Evolutionary conservation across 1,140 invertebrate species (phyloP), one percentile per base, ranked within the genome.

Genomic region (Tetranychus urticae): DNA sequence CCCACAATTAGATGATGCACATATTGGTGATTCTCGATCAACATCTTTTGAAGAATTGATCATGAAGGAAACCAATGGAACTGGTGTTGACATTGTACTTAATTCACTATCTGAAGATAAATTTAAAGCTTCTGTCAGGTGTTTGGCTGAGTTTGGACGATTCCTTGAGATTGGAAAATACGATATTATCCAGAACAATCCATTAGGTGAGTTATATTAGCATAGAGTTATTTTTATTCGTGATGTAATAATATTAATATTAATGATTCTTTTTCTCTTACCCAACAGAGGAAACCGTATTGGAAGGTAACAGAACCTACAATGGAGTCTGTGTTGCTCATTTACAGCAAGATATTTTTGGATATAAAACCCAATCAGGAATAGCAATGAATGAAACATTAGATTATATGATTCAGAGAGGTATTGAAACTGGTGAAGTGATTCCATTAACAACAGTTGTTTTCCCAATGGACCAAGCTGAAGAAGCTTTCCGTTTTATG

Each of bases 121-220:
- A 74, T 75, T 65, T 2, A 86, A 88, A 71, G 91, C 91, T 2
- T 90, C 88, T 61, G 75, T 97, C 8, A 79, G 89, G 61, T 91
- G 91, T 70, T 72, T 97, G 45, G 88, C 86, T 1, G 75, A 81
- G 55, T 86, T 90, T 69, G 92, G 91, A 45, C 79, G 89, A 45
- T 97, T 97, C 76, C 75, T 96, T 36, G 92, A 97, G 76, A 97
- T 97, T 68, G 93, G 92, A 64, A 97, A 97, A 74, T 88, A 85
- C 64, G 92, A 97, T 76, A 73, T 97, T 36, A 88, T 87, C 6
- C 91, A 91, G 67, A 88, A 97, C 71, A 82, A 78, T 13, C 73
- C 81, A 5, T 71, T 96, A 72, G 90, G 91, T n/a, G 0, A 0
- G 86, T 90, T 42, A 0, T 42, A 42, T 42, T 6, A 42, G 10